These are phyloP conservation scores for Ostrea denselamellosa DNA, from an alignment of 1,140 invertebrate species.

Conservation along the genomic window DNA sequence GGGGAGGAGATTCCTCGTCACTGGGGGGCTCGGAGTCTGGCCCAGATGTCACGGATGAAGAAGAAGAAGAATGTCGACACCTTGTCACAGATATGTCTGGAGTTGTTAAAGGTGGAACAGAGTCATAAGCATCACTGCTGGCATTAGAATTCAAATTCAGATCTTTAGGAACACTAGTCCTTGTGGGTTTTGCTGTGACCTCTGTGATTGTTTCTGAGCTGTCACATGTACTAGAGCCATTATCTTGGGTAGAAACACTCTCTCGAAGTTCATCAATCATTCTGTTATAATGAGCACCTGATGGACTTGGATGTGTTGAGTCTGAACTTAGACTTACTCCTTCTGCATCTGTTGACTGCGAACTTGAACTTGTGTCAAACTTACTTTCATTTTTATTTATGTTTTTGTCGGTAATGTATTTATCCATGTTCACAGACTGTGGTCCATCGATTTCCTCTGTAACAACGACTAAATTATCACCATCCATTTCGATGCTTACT, in stretches of 20 bases:
- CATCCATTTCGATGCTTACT: conserved; percentile 77
- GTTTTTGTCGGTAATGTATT: conserved; percentile 63
- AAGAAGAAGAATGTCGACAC: conserved; percentile 60
- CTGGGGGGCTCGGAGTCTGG: conserved; percentile 74
- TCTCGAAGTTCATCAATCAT: conserved; percentile 61
- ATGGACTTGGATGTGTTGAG: conserved; percentile 68
- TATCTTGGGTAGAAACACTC: conserved; percentile 16
- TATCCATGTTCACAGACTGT: conserved; percentile 43
- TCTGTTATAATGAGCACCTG: conserved; percentile 58
- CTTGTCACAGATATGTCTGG: conserved; percentile 71
- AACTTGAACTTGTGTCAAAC: conserved; percentile 70
- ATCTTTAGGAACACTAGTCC: conserved; percentile 63
- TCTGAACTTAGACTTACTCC: conserved; percentile 70
- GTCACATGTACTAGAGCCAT: conserved; percentile 34
- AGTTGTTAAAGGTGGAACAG: conserved; percentile 63
- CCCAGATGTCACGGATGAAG: conserved; percentile 76
- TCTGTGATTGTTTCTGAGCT: conserved; percentile 43
- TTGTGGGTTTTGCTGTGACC: conserved; percentile 12
- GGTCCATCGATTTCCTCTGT: conserved; percentile 72
- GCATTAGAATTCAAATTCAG: conserved; percentile 59
- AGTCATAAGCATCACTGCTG: not conserved
- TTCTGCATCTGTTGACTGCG: conserved; percentile 71
- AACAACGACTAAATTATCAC: conserved; percentile 76
- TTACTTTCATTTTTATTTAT: conserved; percentile 70
- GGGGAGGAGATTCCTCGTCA: conserved; percentile 67